Evolutionary conservation across 2,797 vertebrate genomes (phyloP), one percentile per base, ranked within the genome.

Genomic region (Rhodeus uyekii): DNA sequence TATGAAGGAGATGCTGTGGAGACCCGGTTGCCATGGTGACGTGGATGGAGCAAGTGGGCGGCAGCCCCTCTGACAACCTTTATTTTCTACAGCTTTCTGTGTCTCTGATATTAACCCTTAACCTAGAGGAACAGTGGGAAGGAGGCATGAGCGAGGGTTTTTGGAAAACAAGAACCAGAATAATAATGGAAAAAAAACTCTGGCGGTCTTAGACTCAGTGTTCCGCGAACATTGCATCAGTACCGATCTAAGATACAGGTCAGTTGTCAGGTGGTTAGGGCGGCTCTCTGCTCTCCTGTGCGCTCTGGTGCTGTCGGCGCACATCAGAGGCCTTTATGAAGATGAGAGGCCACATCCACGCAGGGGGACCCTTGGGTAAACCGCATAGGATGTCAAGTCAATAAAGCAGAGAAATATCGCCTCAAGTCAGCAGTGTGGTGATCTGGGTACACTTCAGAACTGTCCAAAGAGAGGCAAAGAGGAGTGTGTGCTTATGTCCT

Each of bases 11-110:
- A 83, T 83, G 85, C 86, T 82, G 87, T 89, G 88, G 89, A 94
- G 90, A 92, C 86, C 83, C 14, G 87, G 92, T 94, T 92, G 92
- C 92, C 91, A 93, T 92, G 90, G 91, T 86, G 92, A 95, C 92
- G 78, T 87, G 86, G 89, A 91, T 84, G 69, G 89, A 90, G 89
- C 83, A 86, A 85, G 89, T 91, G 89, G 90, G 91, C 67, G 88
- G 86, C 85, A 90, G 46, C 88, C 89, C 92, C 81, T 89, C 86
- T 87, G 80, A 90, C 91, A 91, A 92, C 91, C 92, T 92, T 93
- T 92, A 91, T 92, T 93, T 94, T 91, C 86, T 91, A 83, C 86
- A 80, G 91, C 61, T 90, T 93, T 92, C 86, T 90, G 87, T 86
- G 88, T 87, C 88, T 87, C 82, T 81, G 48, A 82, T 87, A 89